A percentile compares a stretch with the other conserved stretches of the same genome.
Evolutionary conservation across 2,113 vertebrate species (phyloP).

Genomic region (Hippolais icterina): DNA sequence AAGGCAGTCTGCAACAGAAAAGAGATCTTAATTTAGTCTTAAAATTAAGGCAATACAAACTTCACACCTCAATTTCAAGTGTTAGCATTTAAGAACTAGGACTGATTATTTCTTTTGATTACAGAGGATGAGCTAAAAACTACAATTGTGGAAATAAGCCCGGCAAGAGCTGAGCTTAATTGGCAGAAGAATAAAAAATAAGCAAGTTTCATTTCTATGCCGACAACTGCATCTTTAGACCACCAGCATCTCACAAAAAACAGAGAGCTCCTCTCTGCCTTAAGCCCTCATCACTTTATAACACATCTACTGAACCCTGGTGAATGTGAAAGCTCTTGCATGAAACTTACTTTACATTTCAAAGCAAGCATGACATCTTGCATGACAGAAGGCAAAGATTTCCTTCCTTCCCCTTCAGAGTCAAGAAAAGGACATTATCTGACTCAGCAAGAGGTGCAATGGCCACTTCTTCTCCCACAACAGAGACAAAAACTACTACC

Average conservation of each 20-base stretch:
- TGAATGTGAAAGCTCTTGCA: neutral
- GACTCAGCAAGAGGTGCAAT: neutral
- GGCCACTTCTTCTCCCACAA: neutral
- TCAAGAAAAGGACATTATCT: neutral
- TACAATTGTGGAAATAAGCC: neutral
- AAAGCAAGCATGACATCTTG: neutral
- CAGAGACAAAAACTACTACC: neutral
- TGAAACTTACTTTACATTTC: neutral
- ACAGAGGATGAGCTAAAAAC: neutral
- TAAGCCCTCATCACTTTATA: neutral
- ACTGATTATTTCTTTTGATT: neutral
- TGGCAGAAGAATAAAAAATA: neutral
- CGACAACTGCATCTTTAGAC: neutral
- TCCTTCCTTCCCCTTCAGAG: neutral
- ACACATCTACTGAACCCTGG: neutral
- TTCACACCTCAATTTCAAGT: neutral
- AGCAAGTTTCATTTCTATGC: neutral
- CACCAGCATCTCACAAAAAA: neutral
- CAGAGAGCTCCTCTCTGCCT: neutral
- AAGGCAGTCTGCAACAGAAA: conserved; percentile 73
- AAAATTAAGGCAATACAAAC: neutral
- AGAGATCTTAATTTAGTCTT: neutral
- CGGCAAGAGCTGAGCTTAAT: neutral
- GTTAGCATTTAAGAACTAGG: neutral
- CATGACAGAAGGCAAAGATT: neutral